Percentiles rank a stretch among this genome's conserved stretches.
These are phyloP conservation scores for Elysia chlorotica DNA, from an alignment of 1,140 invertebrate genomes.

Conservation along the genomic window DNA sequence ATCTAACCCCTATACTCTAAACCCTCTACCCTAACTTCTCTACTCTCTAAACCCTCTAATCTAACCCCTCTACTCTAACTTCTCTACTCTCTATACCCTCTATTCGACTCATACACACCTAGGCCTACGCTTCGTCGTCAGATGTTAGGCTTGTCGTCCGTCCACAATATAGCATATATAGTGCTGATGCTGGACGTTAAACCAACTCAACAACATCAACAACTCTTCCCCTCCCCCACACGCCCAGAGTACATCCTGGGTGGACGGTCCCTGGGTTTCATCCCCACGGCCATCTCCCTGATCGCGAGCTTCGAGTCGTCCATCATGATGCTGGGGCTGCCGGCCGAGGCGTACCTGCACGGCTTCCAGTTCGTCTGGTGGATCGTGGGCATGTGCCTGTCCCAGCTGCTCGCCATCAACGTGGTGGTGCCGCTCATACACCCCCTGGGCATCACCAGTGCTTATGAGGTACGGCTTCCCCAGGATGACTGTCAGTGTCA, in stretches of 20 bases:
- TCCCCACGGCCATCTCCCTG: constrained; percentile 50
- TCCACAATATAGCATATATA: too few relatives aligned
- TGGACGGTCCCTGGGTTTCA: constrained; percentile 61
- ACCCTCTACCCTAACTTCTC: too few relatives aligned
- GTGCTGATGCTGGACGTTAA: too few relatives aligned
- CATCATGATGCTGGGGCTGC: constrained; percentile 63
- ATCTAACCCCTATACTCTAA: too few relatives aligned
- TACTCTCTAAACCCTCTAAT: too few relatives aligned
- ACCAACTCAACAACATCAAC: too few relatives aligned
- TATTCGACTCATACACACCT: too few relatives aligned
- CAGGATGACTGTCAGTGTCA: too few relatives aligned
- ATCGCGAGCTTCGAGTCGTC: constrained; percentile 51
- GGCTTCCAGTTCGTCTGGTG: constrained; percentile 36
- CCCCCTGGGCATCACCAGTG: constrained; percentile 57
- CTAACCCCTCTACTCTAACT: too few relatives aligned
- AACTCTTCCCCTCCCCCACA: not conserved
- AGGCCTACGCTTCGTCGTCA: too few relatives aligned
- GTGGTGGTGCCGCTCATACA: constrained; percentile 57
- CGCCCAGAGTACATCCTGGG: constrained; percentile 78
- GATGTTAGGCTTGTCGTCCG: too few relatives aligned
- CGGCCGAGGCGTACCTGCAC: constrained; percentile 47
- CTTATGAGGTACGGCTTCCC: constrained; percentile 61
- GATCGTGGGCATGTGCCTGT: constrained; percentile 35
- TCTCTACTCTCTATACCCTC: too few relatives aligned
- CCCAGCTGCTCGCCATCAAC: constrained; percentile 41